A percentile compares a stretch with the other conserved stretches of the same genome.
phyloP scores from a whole-genome alignment of 2,888 invertebrate species.

The Phyto melanocephala region DNA sequence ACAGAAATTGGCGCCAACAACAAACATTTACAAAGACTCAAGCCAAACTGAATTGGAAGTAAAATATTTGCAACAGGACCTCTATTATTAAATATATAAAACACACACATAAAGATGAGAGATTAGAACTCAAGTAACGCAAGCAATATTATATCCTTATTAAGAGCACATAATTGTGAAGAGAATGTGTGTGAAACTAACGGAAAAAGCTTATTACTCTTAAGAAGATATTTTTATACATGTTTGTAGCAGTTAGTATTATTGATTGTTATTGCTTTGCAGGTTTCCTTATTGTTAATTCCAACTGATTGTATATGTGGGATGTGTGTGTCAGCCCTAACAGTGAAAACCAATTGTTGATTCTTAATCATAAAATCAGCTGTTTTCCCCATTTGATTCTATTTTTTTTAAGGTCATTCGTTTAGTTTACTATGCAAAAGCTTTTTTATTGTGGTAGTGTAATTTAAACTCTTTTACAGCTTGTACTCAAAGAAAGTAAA shows the following conservation, averaged over 20 bases:
- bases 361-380: slow-evolving; percentile 47
- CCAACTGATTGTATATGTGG: background rate
- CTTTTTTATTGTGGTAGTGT: background rate
- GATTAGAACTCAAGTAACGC: background rate
- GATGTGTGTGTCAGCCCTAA: background rate
- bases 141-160: background rate
- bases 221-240: background rate
- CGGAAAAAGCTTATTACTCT: slow-evolving; percentile 35
- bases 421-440: background rate
- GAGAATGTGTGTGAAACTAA: background rate
- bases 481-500: background rate
- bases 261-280: background rate
- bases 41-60: slow-evolving; percentile 58
- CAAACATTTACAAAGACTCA: slow-evolving; percentile 58
- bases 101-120: slow-evolving; percentile 11
- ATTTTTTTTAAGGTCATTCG: slow-evolving; percentile 47
- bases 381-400: slow-evolving; percentile 13
- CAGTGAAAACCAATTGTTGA: slow-evolving; percentile 60
- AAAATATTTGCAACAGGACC: slow-evolving; percentile 33
- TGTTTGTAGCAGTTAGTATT: background rate
- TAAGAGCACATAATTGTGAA: slow-evolving; percentile 7
- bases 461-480: background rate
- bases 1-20: slow-evolving; percentile 50
- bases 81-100: slow-evolving; percentile 1
- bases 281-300: background rate